A percentile compares a stretch with the other conserved stretches of the same genome.
phyloP scores from a whole-genome alignment of 2,113 vertebrate genomes.

The Gadus chalcogrammus region DNA sequence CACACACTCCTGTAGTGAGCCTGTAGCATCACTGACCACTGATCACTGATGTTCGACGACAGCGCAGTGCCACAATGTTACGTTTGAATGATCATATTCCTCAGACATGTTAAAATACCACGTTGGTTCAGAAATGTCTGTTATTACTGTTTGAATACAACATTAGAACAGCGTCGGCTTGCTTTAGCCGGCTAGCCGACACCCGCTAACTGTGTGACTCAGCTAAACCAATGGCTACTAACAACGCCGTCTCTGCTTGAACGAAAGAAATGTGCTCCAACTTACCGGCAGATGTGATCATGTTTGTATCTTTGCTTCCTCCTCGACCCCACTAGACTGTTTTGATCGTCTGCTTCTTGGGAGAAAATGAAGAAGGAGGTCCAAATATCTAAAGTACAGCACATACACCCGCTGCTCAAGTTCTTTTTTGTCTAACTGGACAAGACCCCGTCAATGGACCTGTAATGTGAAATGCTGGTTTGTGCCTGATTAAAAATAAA shows the following conservation, averaged over 20 bases:
- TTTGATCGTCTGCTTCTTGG: not conserved
- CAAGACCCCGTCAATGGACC: constrained; percentile 40
- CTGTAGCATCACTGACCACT: no score
- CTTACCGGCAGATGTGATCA: constrained; percentile 80
- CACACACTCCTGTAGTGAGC: no score
- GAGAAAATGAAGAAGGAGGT: not conserved
- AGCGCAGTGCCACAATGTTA: no score
- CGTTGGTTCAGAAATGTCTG: no score
- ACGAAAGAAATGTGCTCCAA: constrained; percentile 19
- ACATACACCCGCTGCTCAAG: constrained; percentile 22
- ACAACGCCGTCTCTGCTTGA: constrained; percentile 24
- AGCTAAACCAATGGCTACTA: constrained; percentile 72
- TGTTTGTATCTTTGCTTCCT: constrained; percentile 41
- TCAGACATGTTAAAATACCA: no score
- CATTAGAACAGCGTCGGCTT: no score
- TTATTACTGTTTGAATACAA: no score
- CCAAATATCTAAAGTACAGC: not conserved
- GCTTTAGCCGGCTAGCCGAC: not conserved
- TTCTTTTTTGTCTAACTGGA: constrained; percentile 47
- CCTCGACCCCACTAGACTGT: constrained; percentile 16
- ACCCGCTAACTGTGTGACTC: constrained; percentile 71
- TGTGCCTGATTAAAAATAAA: constrained; percentile 42
- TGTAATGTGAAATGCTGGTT: not conserved
- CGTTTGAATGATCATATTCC: no score
- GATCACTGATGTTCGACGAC: no score